Conservation (phyloP, 2,888 invertebrate species). For the Himalopsyche kuldschensis region DNA sequence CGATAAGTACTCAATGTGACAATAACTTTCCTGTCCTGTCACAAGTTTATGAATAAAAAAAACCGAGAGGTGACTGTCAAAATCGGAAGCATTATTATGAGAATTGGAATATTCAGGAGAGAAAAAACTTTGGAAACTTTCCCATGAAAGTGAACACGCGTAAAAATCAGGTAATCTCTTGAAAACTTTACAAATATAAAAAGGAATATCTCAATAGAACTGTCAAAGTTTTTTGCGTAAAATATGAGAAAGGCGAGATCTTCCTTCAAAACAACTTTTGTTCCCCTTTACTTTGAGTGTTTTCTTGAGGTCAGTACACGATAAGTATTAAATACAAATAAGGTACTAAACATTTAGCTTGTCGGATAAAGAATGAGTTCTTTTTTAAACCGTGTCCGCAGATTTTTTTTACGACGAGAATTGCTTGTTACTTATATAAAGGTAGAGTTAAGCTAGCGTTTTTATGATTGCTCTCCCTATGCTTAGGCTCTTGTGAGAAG, state of each 20-base stretch:
- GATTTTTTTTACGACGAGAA: too few relatives aligned
- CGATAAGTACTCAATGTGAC: neutral
- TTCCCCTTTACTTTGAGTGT: neutral
- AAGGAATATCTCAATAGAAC: slow-evolving; percentile 14
- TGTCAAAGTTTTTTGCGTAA: slow-evolving; percentile 7
- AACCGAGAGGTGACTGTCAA: neutral
- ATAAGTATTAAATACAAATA: neutral
- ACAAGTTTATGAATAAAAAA: neutral
- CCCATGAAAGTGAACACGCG: slow-evolving; percentile 12
- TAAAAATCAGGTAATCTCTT: slow-evolving; percentile 20
- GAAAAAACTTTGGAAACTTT: neutral
- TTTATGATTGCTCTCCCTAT: too few relatives aligned
- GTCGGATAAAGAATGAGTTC: neutral
- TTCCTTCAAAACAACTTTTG: slow-evolving; percentile 1
- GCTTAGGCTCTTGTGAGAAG: too few relatives aligned
- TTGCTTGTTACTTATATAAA: too few relatives aligned
- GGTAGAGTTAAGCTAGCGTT: too few relatives aligned
- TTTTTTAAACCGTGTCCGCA: too few relatives aligned
- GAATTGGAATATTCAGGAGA: neutral
- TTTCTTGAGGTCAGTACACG: slow-evolving; percentile 7
- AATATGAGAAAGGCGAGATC: slow-evolving; percentile 13
- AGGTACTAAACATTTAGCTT: neutral
- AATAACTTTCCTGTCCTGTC: neutral
- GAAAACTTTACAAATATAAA: slow-evolving; percentile 26
- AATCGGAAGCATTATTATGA: neutral